Evolutionary conservation across 2,888 invertebrate genomes (phyloP), one percentile per base, ranked within the genome.

Genomic region (Drosophila setosimentum): DNA sequence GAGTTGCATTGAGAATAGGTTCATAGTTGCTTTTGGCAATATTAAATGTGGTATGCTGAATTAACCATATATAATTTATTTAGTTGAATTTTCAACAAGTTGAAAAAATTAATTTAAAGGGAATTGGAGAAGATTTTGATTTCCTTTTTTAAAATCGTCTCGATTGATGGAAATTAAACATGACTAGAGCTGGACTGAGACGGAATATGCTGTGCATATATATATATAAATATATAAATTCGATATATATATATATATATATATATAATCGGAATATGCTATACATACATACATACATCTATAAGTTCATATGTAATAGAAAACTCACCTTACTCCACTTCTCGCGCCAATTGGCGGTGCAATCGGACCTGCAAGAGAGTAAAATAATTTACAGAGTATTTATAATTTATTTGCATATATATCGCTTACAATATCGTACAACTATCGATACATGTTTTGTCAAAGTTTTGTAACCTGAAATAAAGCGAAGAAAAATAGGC

Each of bases 261-360:
- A 30, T 8, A 1, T 30, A 30, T 30, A 30, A 30, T 8, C 2
- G 30, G 8, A 7, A 30, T 18, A 16, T 37, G 10, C 4, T 11
- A n/a, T 11, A n/a, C 40, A n/a, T 21, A n/a, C 4, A 40, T 10
- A 40, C 0, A 40, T 7, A 40, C 13, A 13, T 45, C 21, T 45
- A 24, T 45, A 2, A 8, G 24, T 16, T 45, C 2, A 24, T 27
- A 2, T n/a, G 2, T 1, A 7, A 59, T n/a, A 33, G 27, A 4
- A 35, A 16, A 24, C 60, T 84, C 77, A 93, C 97, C 95, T 98
- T 95, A 94, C 97, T 97, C 99, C 99, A 99, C 92, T 99, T 99
- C 92, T 97, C 97, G 40, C 98, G 94, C 98, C 98, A 98, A 92
- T 97, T 97, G 1, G 98, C 98, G 0, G 99, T 99, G 92, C 99